phyloP scores from a whole-genome alignment of 2,888 invertebrate species.

The Chouioia cunea region DNA sequence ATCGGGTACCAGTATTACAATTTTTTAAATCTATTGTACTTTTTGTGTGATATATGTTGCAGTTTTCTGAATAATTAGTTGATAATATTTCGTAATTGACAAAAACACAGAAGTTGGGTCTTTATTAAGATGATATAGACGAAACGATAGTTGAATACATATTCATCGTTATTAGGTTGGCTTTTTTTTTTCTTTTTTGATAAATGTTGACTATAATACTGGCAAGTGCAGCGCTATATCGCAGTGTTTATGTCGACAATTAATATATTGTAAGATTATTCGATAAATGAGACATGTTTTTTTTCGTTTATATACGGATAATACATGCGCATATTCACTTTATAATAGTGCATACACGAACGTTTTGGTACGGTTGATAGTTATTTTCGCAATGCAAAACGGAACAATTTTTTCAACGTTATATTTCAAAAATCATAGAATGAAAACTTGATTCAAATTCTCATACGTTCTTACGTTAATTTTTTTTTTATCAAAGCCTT shows the following conservation, averaged over 20 bases:
- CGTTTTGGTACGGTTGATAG: constrained; percentile 22
- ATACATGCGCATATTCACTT: constrained; percentile 40
- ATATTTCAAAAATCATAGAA: background rate
- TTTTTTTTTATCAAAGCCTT: constrained; percentile 1
- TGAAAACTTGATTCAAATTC: constrained; percentile 18
- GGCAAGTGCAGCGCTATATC: constrained; percentile 49
- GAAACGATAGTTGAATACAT: too few species aligned
- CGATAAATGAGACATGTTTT: constrained; percentile 41
- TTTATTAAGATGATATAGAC: too few species aligned
- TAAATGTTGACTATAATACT: constrained; percentile 44
- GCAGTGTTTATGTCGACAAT: constrained; percentile 46
- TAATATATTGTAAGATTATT: constrained; percentile 37
- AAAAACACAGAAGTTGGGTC: too few species aligned
- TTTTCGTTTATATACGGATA: constrained; percentile 25
- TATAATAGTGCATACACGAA: constrained; percentile 36
- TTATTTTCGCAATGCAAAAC: constrained; percentile 41
- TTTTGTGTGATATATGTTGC: too few species aligned
- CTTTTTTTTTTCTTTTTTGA: background rate
- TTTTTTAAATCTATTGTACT: too few species aligned
- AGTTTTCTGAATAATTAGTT: too few species aligned
- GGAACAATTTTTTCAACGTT: constrained; percentile 24
- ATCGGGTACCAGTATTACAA: too few species aligned
- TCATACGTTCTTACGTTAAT: constrained; percentile 23
- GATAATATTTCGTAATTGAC: too few species aligned
- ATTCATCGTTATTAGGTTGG: too few species aligned